Conservation (phyloP, 1,140 invertebrate genomes). For the Mycetomoellerius zeteki region DNA sequence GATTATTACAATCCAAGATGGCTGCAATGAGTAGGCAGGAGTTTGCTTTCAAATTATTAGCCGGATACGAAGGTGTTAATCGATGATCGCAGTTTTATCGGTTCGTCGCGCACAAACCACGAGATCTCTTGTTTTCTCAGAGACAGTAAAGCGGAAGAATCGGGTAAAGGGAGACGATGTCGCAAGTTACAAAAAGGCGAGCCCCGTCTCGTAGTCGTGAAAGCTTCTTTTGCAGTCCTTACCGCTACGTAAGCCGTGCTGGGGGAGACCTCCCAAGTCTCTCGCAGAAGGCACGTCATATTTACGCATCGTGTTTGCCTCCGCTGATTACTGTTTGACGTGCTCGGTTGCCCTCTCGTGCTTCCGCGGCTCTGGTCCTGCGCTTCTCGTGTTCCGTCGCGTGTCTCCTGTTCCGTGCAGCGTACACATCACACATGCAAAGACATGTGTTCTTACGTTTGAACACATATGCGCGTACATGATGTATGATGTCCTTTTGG, state of each 20-base stretch:
- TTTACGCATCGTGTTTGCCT: constrained; percentile 79
- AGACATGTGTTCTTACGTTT: too few species aligned
- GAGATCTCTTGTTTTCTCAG: constrained; percentile 15
- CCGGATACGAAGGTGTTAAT: background rate
- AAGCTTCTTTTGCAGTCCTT: constrained; percentile 59
- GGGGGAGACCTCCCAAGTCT: constrained; percentile 48
- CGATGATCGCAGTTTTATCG: background rate
- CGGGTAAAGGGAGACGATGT: constrained; percentile 26
- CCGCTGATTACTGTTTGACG: constrained; percentile 80
- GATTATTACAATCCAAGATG: too few species aligned
- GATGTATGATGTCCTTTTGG: background rate
- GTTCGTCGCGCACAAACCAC: background rate
- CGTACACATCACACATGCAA: background rate
- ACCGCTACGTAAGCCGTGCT: constrained; percentile 17
- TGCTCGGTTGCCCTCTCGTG: constrained; percentile 66
- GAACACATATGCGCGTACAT: background rate
- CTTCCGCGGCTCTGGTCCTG: constrained; percentile 50
- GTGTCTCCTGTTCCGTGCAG: constrained; percentile 47
- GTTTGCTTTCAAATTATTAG: background rate
- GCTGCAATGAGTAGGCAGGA: too few species aligned
- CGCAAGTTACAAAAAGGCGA: constrained; percentile 33
- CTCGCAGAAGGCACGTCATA: constrained; percentile 71
- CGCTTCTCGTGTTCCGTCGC: constrained; percentile 62
- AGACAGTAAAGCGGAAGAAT: constrained; percentile 10
- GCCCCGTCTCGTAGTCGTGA: constrained; percentile 27